These are phyloP conservation scores for Scytalopus superciliaris DNA, from an alignment of 2,113 vertebrate species.

Conservation along the genomic window DNA sequence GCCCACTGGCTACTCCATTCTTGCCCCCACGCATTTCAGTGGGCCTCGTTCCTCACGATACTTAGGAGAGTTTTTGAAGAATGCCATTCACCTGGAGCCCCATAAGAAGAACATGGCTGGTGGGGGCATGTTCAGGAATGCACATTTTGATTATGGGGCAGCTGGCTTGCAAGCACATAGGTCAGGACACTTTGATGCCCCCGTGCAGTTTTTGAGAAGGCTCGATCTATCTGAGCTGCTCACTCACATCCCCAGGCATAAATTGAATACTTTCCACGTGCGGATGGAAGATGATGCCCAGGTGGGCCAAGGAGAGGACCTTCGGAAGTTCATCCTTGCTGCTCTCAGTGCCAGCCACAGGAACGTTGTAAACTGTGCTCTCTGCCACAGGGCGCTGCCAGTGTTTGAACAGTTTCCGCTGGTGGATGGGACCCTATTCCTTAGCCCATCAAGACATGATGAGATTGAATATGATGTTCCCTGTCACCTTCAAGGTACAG, in stretches of 20 bases:
- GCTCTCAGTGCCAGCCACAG: slow-evolving; percentile 96
- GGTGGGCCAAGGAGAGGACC: slow-evolving; percentile 95
- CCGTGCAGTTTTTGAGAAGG: slow-evolving; percentile 93
- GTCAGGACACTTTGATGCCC: slow-evolving; percentile 79
- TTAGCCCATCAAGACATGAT: slow-evolving; percentile 95
- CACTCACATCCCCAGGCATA: slow-evolving; percentile 92
- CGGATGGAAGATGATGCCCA: slow-evolving; percentile 98
- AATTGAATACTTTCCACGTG: slow-evolving; percentile 97
- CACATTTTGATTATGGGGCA: slow-evolving; percentile 83
- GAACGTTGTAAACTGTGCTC: slow-evolving; percentile 95
- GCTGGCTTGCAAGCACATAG: slow-evolving; percentile 81
- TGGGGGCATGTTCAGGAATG: slow-evolving; percentile 73
- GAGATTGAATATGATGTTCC: slow-evolving; percentile 99
- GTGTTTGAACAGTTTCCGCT: slow-evolving; percentile 98
- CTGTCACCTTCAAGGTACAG: slow-evolving; percentile 98
- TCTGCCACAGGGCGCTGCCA: slow-evolving; percentile 91
- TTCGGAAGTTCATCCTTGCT: slow-evolving; percentile 95
- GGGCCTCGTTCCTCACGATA: slow-evolving; percentile 88
- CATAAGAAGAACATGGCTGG: slow-evolving; percentile 86
- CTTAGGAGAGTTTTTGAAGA: slow-evolving; percentile 94
- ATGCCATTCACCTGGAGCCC: slow-evolving; percentile 90
- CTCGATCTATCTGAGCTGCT: slow-evolving; percentile 96
- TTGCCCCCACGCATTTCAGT: slow-evolving; percentile 81
- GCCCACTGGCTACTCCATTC: slow-evolving; percentile 87
- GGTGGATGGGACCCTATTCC: slow-evolving; percentile 96